Conservation (phyloP, 2,888 invertebrate species). For the Volucella zonaria region DNA sequence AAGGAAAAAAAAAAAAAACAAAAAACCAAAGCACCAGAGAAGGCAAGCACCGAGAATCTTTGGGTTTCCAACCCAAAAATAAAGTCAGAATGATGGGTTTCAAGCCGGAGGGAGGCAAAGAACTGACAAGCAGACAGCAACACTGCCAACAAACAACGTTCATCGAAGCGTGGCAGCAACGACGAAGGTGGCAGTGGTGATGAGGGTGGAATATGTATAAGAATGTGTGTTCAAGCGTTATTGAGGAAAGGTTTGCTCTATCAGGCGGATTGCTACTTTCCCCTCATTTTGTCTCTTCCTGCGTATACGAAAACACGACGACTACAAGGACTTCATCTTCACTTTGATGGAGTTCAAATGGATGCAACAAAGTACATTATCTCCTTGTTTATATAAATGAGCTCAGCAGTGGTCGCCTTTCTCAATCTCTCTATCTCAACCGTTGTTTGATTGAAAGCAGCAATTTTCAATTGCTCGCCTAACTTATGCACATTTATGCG, state of each 20-base stretch:
- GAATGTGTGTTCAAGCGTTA: conserved; percentile 57
- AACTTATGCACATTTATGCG: too few relatives aligned
- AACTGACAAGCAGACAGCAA: conserved; percentile 32
- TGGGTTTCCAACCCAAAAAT: conserved; percentile 72
- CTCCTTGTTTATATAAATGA: too few relatives aligned
- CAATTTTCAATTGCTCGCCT: too few relatives aligned
- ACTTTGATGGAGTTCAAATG: conserved; percentile 3
- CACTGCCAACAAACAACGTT: conserved; percentile 61
- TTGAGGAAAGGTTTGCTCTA: conserved; percentile 52
- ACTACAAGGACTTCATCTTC: conserved; percentile 10
- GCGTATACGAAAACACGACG: conserved; percentile 1
- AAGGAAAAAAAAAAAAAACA: conserved; percentile 36
- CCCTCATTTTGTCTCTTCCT: conserved; percentile 21
- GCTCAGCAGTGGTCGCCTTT: too few relatives aligned
- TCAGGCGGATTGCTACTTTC: conserved; percentile 19
- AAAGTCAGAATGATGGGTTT: conserved; percentile 59
- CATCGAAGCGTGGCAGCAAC: conserved; percentile 47
- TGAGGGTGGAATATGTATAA: conserved; percentile 25
- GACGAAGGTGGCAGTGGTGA: conserved; percentile 32
- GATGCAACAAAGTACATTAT: background rate
- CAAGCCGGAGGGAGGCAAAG: background rate
- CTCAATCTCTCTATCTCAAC: too few relatives aligned
- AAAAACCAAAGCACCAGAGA: background rate
- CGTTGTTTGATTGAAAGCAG: too few relatives aligned
- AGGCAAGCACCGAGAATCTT: conserved; percentile 49